Percentiles rank a stretch among this genome's conserved stretches.
Conservation (phyloP, 1,140 invertebrate species). For the Drosophila bipectinata region DNA sequence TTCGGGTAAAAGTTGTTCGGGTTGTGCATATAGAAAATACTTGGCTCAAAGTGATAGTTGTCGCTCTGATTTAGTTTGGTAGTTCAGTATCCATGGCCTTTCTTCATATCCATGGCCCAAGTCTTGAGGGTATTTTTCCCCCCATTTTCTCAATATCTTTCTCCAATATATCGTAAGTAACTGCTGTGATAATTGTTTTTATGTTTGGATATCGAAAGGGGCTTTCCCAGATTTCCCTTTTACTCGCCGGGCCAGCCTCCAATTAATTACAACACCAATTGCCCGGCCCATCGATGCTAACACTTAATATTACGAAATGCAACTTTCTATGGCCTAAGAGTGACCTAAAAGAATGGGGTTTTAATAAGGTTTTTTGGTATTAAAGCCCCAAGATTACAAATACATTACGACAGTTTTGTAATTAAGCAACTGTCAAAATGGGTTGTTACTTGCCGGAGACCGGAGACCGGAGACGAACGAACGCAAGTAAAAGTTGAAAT, state of each 20-base stretch:
- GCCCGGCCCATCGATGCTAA: conserved; percentile 21
- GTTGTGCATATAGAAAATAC: conserved; percentile 51
- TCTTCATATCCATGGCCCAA: conserved; percentile 19
- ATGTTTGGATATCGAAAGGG: conserved; percentile 19
- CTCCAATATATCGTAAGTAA: background rate
- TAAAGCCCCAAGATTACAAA: conserved; percentile 22
- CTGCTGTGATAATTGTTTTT: conserved; percentile 32
- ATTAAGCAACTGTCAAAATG: conserved; percentile 62
- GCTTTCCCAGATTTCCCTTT: conserved; percentile 49
- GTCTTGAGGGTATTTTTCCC: conserved; percentile 43
- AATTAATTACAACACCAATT: conserved; percentile 67
- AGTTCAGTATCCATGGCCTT: conserved; percentile 23
- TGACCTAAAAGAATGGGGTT: no score
- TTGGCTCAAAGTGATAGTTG: conserved; percentile 62
- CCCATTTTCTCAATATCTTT: conserved; percentile 3
- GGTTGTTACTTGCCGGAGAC: conserved; percentile 17
- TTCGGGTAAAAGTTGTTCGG: conserved; percentile 62
- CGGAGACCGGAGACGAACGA: background rate
- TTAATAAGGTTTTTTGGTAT: no score
- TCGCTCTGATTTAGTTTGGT: conserved; percentile 58
- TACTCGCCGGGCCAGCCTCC: conserved; percentile 20
- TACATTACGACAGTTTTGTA: conserved; percentile 64
- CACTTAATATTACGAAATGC: conserved; percentile 25
- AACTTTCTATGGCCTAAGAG: conserved; percentile 26
- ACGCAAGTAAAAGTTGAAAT: conserved; percentile 56